Percentiles rank a stretch among this genome's conserved stretches.
Conservation (phyloP, 2,888 invertebrate species). For the Perithous albicinctus region DNA sequence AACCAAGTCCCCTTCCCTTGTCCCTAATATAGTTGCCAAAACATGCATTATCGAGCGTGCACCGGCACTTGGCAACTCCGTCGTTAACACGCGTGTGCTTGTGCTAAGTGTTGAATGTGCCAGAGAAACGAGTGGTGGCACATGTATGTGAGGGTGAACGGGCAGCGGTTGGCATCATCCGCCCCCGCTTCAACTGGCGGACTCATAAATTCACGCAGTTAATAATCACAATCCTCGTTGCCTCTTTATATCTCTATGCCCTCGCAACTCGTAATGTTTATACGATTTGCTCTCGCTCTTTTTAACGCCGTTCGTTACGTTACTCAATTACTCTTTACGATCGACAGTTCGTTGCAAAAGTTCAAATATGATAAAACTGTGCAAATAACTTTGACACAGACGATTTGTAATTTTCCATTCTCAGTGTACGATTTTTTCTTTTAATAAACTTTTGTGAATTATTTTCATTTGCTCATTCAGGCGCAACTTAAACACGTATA, state of each 20-base stretch:
- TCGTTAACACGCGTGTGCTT: constrained; percentile 62
- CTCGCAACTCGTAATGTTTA: constrained; percentile 2
- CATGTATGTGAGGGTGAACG: constrained; percentile 3
- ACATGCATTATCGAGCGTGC: constrained; percentile 63
- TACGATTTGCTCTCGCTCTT: constrained; percentile 3
- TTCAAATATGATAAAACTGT: neutral
- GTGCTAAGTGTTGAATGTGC: constrained; percentile 48
- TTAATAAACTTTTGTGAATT: neutral
- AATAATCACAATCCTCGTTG: constrained; percentile 23
- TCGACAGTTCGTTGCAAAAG: neutral
- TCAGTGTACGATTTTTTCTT: neutral
- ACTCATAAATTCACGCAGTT: constrained; percentile 25
- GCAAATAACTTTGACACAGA: neutral
- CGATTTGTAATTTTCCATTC: neutral
- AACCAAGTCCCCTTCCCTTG: neutral
- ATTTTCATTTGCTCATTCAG: neutral
- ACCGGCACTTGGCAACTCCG: constrained; percentile 57
- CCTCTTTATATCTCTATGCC: constrained; percentile 1
- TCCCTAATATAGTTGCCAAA: constrained; percentile 62
- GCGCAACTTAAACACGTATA: constrained; percentile 64
- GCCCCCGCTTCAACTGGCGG: constrained; percentile 18
- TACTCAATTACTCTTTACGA: constrained; percentile 1
- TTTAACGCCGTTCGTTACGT: neutral
- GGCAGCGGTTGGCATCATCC: constrained; percentile 13
- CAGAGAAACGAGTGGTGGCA: constrained; percentile 28